A percentile compares a stretch with the other conserved stretches of the same genome.
phyloP scores from a whole-genome alignment of 2,888 invertebrate genomes.

The Tiliacea aurago region DNA sequence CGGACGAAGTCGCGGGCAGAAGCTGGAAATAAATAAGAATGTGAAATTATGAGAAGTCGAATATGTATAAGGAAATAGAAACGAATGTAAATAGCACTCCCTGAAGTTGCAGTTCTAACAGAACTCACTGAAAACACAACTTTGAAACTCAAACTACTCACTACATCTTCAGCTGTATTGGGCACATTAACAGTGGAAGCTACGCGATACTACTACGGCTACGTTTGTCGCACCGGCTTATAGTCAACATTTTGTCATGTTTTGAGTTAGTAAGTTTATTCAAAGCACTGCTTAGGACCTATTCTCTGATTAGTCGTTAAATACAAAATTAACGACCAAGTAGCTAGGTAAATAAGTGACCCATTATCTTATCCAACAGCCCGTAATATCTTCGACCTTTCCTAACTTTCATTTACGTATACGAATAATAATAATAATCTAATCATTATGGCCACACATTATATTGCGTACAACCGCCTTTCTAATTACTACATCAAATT shows the following conservation, averaged over 20 bases:
- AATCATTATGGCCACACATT: background rate
- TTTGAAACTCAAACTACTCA: constrained; percentile 27
- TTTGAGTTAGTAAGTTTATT: background rate
- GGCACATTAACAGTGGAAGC: constrained; percentile 7
- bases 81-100: constrained; percentile 16
- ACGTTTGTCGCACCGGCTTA: too few relatives aligned
- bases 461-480: background rate
- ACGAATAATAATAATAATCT: background rate
- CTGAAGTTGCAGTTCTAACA: constrained; percentile 16
- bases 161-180: background rate
- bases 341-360: background rate
- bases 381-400: constrained; percentile 1
- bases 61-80: background rate
- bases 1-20: too few relatives aligned
- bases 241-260: background rate
- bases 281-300: background rate
- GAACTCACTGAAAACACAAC: constrained; percentile 28
- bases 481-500: constrained; percentile 28
- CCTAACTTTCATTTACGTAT: background rate
- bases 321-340: background rate
- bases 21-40: background rate
- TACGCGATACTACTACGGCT: too few relatives aligned
- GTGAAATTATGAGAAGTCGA: background rate
- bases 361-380: background rate
- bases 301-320: background rate